Evolutionary conservation across 2,888 invertebrate species (phyloP), one percentile per base, ranked within the genome.

Genomic region (Limulus polyphemus): DNA sequence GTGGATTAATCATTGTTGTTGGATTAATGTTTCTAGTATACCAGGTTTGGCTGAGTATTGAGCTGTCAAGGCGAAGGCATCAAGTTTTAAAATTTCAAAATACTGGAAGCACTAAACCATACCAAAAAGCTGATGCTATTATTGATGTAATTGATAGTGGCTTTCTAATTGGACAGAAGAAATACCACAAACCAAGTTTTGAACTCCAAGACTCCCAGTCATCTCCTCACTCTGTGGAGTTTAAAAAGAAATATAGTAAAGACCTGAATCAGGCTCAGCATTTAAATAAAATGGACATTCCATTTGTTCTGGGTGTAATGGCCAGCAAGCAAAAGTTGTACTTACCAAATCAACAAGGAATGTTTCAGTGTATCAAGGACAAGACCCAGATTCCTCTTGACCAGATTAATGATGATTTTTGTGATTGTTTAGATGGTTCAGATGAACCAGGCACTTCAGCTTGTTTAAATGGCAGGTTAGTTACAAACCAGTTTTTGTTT

Each of bases 341-440:
- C 16, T 54, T 57, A 12, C 16, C 47, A 16, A 56, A 57, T n/a
- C 16, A 51, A 47, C 50, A 61, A 59, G n/a, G 60, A n/a, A 61
- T 57, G 46, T 66, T 66, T 57, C 58, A 52, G 46, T 66, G 66
- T 32, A 46, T 64, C 11, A 14, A 59, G 13, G 63, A 62, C 52
- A 61, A 60, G 47, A 62, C 62, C 47, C 60, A 78, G 67, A 81
- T 85, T 59, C 75, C 79, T 2, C 90, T 84, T 74, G 77, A 78
- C 49, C 81, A 83, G 70, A 84, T 91, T 2, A 95, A 94, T 77
- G 94, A 95, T 74, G 90, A 95, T 78, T 95, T 87, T 75, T 95
- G 94, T 79, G 94, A 95, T 77, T 95, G 95, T 71, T 64, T 68
- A 10, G 79, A 79, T 68, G 75, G 75, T 5, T 74, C 74, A 52